phyloP scores from a whole-genome alignment of 2,888 invertebrate species.

The Nomada lathburiana region DNA sequence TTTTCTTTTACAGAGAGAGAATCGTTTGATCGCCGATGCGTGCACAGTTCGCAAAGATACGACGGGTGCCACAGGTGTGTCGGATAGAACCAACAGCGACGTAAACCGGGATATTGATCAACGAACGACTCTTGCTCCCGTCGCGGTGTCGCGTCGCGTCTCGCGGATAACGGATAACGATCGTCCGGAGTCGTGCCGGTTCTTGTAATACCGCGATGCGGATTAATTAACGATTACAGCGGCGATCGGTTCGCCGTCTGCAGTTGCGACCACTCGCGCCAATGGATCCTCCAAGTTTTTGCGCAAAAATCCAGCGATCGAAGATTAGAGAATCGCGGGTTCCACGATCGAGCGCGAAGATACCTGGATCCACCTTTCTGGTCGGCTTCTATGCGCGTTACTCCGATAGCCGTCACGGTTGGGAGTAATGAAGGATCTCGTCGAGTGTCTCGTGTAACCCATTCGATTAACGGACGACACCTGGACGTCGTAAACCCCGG shows the following conservation, averaged over 20 bases:
- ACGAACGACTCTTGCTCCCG: conserved; percentile 64
- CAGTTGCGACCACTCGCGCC: not conserved
- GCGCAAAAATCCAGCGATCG: not conserved
- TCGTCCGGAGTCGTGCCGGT: conserved; percentile 64
- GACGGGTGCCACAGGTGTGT: not conserved
- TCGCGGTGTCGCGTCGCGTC: conserved; percentile 38
- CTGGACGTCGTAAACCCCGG: too few species aligned
- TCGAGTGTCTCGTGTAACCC: not conserved
- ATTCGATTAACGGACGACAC: not conserved
- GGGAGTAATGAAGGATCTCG: too few species aligned
- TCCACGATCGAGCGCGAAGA: not conserved
- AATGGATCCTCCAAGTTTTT: conserved; percentile 14
- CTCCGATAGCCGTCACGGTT: too few species aligned
- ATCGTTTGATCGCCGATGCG: not conserved
- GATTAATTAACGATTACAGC: conserved; percentile 76
- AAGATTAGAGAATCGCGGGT: not conserved
- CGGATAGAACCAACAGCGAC: not conserved
- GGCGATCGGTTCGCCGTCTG: conserved; percentile 53
- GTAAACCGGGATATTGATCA: conserved; percentile 68
- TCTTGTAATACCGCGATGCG: conserved; percentile 64
- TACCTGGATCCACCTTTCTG: not conserved
- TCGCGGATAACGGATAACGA: conserved; percentile 66
- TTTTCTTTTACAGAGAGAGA: too few species aligned
- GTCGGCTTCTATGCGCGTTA: too few species aligned
- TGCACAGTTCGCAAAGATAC: not conserved